A percentile compares a stretch with the other conserved stretches of the same genome.
These are phyloP conservation scores for Laothoe populi DNA, from an alignment of 2,888 invertebrate species.

Conservation along the genomic window DNA sequence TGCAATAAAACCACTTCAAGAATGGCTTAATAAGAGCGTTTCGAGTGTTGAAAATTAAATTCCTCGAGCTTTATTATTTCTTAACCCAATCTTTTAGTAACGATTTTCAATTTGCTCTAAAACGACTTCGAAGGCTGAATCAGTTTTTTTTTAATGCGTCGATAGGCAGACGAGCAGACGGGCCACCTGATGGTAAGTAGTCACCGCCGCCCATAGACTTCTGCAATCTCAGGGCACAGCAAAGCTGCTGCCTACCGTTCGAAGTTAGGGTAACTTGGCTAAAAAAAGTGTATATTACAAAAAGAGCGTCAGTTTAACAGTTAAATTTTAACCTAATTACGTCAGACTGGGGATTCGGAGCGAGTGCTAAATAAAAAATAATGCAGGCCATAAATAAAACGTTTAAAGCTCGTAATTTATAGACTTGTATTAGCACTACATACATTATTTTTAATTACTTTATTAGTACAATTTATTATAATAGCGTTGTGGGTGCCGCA, in stretches of 20 bases:
- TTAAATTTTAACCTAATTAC: constrained; percentile 12
- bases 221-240: no score
- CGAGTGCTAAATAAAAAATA: constrained; percentile 20
- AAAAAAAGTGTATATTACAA: no score
- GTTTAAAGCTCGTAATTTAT: constrained; percentile 22
- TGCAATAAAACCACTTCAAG: no score
- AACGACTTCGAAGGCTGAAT: no score
- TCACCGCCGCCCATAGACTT: no score
- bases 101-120: background rate
- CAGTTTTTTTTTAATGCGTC: no score
- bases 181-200: no score
- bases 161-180: no score
- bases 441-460: background rate
- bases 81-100: background rate
- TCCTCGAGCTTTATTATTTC: background rate
- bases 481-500: no score
- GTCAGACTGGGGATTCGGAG: background rate
- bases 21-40: no score
- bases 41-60: background rate
- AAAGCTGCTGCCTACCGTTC: no score
- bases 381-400: constrained; percentile 18
- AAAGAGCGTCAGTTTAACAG: background rate
- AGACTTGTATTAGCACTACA: constrained; percentile 4
- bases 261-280: no score
- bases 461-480: background rate